phyloP scores from a whole-genome alignment of 1,140 invertebrate genomes.

The Papilio dardanus region DNA sequence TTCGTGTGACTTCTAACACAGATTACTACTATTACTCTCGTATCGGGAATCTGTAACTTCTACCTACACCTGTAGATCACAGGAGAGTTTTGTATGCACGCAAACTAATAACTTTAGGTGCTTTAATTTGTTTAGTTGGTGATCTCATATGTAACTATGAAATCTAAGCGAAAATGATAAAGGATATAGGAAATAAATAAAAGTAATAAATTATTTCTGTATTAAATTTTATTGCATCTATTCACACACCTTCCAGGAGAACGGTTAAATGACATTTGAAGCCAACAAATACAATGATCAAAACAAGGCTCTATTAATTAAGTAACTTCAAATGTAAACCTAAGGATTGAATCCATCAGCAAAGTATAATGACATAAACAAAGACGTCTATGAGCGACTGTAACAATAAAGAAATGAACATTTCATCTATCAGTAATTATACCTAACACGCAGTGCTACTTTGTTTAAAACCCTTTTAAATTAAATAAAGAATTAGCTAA shows the following conservation, averaged over 20 bases:
- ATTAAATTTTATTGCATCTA: conserved; percentile 82
- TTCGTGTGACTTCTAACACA: too few relatives aligned
- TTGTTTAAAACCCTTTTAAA: conserved; percentile 34
- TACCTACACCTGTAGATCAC: too few relatives aligned
- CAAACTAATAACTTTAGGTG: too few relatives aligned
- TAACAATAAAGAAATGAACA: conserved; percentile 32
- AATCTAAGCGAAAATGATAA: neutral
- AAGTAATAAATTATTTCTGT: conserved; percentile 70
- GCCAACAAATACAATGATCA: conserved; percentile 59
- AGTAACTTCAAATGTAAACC: conserved; percentile 42
- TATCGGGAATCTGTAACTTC: too few relatives aligned
- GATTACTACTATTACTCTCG: too few relatives aligned
- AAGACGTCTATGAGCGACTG: conserved; percentile 10
- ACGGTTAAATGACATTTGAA: conserved; percentile 68
- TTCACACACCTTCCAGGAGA: conserved; percentile 76
- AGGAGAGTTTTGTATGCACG: too few relatives aligned
- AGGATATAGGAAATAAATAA: conserved; percentile 27
- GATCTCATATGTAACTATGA: too few relatives aligned
- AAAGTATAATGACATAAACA: conserved; percentile 31
- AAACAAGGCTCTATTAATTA: conserved; percentile 54
- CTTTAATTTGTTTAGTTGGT: too few relatives aligned
- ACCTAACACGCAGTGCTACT: conserved; percentile 44
- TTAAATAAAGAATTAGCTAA: conserved; percentile 20
- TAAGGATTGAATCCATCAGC: conserved; percentile 39
- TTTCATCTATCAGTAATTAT: conserved; percentile 40